Evolutionary conservation across 1,140 invertebrate species (phyloP).

Genomic region (Zaprionus nigranus): DNA sequence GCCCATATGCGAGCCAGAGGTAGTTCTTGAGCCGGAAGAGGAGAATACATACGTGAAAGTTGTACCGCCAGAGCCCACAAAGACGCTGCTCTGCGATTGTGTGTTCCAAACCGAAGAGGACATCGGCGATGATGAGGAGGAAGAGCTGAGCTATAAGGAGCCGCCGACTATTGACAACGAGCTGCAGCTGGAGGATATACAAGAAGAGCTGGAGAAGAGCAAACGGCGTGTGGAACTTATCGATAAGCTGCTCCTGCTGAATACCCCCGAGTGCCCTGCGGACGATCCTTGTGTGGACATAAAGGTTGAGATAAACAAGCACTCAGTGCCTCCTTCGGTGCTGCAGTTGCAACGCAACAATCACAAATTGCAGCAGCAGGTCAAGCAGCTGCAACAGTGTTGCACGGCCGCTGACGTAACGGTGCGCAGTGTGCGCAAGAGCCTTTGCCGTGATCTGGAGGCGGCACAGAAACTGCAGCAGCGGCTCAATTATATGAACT

Average conservation of each 20-base stretch:
- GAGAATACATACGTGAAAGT: background rate
- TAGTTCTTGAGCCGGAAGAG: background rate
- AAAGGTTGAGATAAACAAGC: constrained; percentile 13
- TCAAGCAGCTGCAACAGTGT: constrained; percentile 22
- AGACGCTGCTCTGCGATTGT: constrained; percentile 13
- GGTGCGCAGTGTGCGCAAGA: background rate
- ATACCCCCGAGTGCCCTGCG: constrained; percentile 32
- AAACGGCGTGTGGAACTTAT: constrained; percentile 16
- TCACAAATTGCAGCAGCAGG: constrained; percentile 36
- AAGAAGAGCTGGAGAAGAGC: constrained; percentile 17
- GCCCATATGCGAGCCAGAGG: constrained; percentile 24
- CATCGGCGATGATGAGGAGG: background rate
- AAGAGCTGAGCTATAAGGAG: background rate
- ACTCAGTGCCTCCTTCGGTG: constrained; percentile 19
- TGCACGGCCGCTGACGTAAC: constrained; percentile 11
- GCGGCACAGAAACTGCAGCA: constrained; percentile 1
- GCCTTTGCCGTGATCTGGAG: constrained; percentile 1
- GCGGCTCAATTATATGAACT: constrained; percentile 34
- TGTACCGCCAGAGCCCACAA: background rate
- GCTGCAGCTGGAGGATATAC: constrained; percentile 27
- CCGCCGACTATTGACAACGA: background rate
- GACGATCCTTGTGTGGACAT: constrained; percentile 14
- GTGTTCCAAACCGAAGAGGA: background rate
- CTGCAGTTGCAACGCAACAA: constrained; percentile 25
- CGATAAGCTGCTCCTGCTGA: background rate